Evolutionary conservation across 2,888 invertebrate species (phyloP), one percentile per base, ranked within the genome.

Genomic region (Drosophila gaucha): DNA sequence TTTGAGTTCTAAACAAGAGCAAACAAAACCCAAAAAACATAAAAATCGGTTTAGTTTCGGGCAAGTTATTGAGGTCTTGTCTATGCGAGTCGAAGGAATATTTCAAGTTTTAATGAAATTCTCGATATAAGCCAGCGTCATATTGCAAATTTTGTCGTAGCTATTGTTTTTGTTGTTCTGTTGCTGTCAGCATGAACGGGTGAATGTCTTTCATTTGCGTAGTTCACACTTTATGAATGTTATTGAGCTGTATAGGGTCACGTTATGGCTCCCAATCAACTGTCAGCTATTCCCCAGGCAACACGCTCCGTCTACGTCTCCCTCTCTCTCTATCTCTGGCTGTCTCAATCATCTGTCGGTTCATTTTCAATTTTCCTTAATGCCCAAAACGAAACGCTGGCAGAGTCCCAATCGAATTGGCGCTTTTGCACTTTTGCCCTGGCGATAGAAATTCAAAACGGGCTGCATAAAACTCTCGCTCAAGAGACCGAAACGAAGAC

Each of bases 361-460:
- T 71, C 80, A 54, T 83, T 75, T 78, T 78, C 78, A 83, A 78
- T 78, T 78, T 78, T 64, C 64, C 62, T 59, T 75, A 64, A 79
- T 71, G 72, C 70, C 66, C 51, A 66, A 51, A 80, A 76, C 62
- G 67, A 66, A 56, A 55, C 52, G 67, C 55, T 72, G 59, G 43
- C 66, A 58, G 38, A 54, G 50, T 71, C 80, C 62, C 80, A 59
- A 52, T 59, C 63, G 69, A 66, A 38, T 43, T 56, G 67, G 44
- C 39, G 57, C 54, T 58, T 67, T 67, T 67, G 36, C 67, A 46
- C 38, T 65, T 52, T 66, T 18, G 60, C 64, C 43, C 50, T n/a
- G 56, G 57, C 71, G 76, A 55, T 55, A 44, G 74, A 80, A 77
- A 76, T 76, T 76, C 80, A 80, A 80, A 80, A 76, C 80, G 67